Evolutionary conservation across 1,140 invertebrate species (phyloP).

Genomic region (Procambarus clarkii): DNA sequence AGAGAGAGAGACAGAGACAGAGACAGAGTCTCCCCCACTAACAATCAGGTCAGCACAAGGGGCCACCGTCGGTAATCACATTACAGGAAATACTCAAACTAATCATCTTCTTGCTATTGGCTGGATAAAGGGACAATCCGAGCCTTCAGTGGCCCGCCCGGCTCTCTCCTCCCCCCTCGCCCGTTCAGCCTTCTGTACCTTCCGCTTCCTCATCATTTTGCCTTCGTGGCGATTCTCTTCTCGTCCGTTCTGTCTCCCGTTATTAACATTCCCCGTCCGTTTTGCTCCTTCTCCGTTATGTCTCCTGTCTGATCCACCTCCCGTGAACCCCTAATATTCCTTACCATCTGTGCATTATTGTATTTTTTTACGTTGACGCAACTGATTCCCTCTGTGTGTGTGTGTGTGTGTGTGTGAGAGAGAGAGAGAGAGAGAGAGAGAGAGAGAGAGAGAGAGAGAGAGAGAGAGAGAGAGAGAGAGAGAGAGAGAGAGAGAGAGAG

Average conservation of each 20-base stretch:
- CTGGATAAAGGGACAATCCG: background rate
- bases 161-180: background rate
- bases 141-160: background rate
- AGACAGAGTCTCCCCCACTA: background rate
- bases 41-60: no score
- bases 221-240: background rate
- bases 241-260: background rate
- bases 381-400: background rate
- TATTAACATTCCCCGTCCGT: background rate
- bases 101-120: no score
- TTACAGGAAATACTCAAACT: no score
- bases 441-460: conserved; percentile 20
- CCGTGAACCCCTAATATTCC: background rate
- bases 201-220: background rate
- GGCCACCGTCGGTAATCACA: no score
- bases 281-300: background rate
- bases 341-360: background rate
- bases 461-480: conserved; percentile 20
- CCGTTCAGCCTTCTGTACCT: background rate
- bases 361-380: background rate
- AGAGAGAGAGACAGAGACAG: background rate
- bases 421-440: conserved; percentile 14
- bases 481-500: conserved; percentile 7
- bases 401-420: background rate
- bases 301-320: background rate